Base-by-base conservation (phyloP, 2,113 vertebrate genomes). In the Varanus komodoensis region DNA sequence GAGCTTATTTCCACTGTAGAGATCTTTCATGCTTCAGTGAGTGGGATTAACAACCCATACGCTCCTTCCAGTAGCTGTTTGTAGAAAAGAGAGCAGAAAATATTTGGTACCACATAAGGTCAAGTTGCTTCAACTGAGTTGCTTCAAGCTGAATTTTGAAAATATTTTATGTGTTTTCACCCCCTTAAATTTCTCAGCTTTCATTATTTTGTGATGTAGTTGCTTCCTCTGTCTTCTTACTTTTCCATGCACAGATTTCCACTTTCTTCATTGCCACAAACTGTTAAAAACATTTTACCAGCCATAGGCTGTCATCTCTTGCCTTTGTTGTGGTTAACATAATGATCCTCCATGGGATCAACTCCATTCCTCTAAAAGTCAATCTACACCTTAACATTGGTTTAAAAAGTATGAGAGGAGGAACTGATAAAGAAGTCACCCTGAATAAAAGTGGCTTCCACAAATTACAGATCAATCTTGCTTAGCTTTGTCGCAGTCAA, bases 31-130 rank as follows among this genome's bases (percentile, higher is more conserved):
- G 88, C 88, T 68, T 77, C 12, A 21, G 7, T 78, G 57, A 67
- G 78, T 89, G 57, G 57, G 68, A 89, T 89, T 68, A 84, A 84
- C 50, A 77, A 68, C 82, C 73, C 71, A 89, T 12, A n/a, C 14
- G 54, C 84, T 89, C 67, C 57, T 57, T 32, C 38, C 87, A 81
- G 48, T 7, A 14, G 82, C 48, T 32, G 23, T 79, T 85, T 29
- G 23, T 38, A 89, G 50, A 34, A 34, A n/a, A 87, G 23, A 25
- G 19, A 25, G 38, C 27, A 29, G 88, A 85, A 85, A 57, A 68
- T 69, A 89, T 27, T 27, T n/a, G 12, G 2, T 34, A 69, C 74
- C 8, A 52, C 23, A 38, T 74, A 89, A 85, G 14, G 14, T 69
- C 48, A 79, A 21, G 7, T 6, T 38, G 15, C 75, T 14, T 50